A percentile compares a stretch with the other conserved stretches of the same genome.
Evolutionary conservation across 2,888 invertebrate species (phyloP).

Genomic region (Protodeltote pygarga): DNA sequence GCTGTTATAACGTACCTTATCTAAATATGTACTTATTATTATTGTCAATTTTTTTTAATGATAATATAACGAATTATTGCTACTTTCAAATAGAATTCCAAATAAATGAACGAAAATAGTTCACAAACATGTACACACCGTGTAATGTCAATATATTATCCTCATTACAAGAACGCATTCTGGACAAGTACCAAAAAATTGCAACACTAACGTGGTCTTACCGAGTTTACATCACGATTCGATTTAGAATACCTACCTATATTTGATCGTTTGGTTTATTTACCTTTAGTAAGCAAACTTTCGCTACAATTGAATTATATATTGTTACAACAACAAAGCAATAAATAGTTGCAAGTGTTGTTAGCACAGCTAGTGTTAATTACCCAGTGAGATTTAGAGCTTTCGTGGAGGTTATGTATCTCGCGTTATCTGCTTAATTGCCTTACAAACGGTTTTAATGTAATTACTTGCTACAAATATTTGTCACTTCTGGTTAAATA

Average conservation of each 20-base stretch:
- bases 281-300: no score
- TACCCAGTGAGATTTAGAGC: conserved; percentile 59
- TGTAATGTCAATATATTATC: conserved; percentile 1
- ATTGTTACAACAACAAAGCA: conserved; percentile 1
- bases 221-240: background rate
- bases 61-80: no score
- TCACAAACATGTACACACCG: conserved; percentile 4
- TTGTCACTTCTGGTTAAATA: conserved; percentile 24
- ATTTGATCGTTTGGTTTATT: no score
- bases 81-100: no score
- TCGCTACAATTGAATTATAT: conserved; percentile 19
- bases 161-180: conserved; percentile 8
- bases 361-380: conserved; percentile 58
- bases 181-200: conserved; percentile 4
- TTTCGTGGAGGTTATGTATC: conserved; percentile 58
- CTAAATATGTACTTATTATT: no score
- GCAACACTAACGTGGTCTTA: background rate
- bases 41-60: no score
- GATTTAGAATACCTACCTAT: no score
- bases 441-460: conserved; percentile 38
- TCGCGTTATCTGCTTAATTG: conserved; percentile 56
- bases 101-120: conserved; percentile 5
- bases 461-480: conserved; percentile 36
- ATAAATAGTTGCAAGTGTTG: conserved; percentile 38
- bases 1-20: no score